phyloP scores from a whole-genome alignment of 2,113 vertebrate species.

The Erythrocebus patas region DNA sequence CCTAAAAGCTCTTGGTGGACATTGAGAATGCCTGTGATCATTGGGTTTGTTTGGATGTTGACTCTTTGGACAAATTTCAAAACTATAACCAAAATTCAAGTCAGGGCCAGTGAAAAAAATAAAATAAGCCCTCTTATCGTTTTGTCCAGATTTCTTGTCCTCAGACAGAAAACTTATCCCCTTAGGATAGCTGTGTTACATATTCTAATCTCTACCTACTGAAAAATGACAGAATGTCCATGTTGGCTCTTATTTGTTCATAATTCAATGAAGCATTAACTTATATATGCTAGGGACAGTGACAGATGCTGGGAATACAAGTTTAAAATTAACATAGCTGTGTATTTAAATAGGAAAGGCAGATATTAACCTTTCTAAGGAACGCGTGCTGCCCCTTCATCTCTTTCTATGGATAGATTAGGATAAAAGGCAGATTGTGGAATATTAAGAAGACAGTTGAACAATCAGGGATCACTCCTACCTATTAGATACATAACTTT shows the following conservation, averaged over 20 bases:
- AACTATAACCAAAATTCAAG: neutral
- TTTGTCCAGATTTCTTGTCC: neutral
- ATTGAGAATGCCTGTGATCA: neutral
- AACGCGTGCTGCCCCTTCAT: neutral
- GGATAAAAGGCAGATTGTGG: neutral
- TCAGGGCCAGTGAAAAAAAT: neutral
- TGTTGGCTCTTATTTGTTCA: neutral
- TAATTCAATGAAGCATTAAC: neutral
- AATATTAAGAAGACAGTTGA: neutral
- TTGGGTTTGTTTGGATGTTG: neutral
- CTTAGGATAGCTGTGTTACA: neutral
- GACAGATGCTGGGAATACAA: neutral
- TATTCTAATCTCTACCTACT: neutral
- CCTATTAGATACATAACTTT: neutral
- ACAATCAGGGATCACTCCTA: neutral
- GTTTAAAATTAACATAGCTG: neutral
- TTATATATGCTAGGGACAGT: neutral
- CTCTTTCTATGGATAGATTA: neutral
- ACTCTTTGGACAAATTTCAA: neutral
- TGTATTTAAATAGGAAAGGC: neutral
- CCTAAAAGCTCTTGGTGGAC: neutral
- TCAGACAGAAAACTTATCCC: neutral
- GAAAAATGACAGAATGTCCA: neutral
- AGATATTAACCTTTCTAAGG: neutral
- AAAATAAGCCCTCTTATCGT: neutral